Conservation (phyloP, 2,888 invertebrate species). For the Pyrochroa serraticornis region DNA sequence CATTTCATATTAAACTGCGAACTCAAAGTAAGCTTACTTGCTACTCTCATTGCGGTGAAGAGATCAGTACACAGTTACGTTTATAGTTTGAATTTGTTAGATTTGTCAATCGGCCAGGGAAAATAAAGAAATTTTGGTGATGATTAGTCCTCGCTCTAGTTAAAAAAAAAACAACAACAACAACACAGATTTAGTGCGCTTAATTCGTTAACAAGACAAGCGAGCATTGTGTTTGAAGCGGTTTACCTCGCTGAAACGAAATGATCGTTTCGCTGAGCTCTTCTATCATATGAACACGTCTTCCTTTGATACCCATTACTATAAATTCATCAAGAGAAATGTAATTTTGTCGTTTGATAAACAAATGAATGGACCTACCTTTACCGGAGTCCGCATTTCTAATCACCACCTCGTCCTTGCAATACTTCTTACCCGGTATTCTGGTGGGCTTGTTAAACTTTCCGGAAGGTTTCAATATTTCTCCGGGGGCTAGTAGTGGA, state of each 20-base stretch:
- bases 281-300: slow-evolving; percentile 98
- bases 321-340: slow-evolving; percentile 51
- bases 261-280: slow-evolving; percentile 98
- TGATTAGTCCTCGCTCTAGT: slow-evolving; percentile 18
- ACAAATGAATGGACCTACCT: slow-evolving; percentile 66
- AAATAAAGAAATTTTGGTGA: slow-evolving; percentile 6
- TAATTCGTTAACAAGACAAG: slow-evolving; percentile 25
- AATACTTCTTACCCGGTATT: slow-evolving; percentile 91
- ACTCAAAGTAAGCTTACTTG: too few species aligned
- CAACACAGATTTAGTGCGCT: slow-evolving; percentile 26
- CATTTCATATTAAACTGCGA: too few species aligned
- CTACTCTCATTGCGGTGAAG: too few species aligned
- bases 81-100: too few species aligned
- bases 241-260: slow-evolving; percentile 99
- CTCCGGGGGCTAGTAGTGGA: slow-evolving; percentile 78
- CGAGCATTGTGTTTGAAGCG: slow-evolving; percentile 29
- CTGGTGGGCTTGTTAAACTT: slow-evolving; percentile 88
- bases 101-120: slow-evolving; percentile 5
- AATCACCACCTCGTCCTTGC: slow-evolving; percentile 92
- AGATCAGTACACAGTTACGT: too few species aligned
- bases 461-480: slow-evolving; percentile 85
- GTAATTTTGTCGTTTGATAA: neutral
- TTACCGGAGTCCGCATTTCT: slow-evolving; percentile 95
- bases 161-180: slow-evolving; percentile 11
- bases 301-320: slow-evolving; percentile 99